These are phyloP conservation scores for Gymnothorax reevesii DNA, from an alignment of 2,797 vertebrate genomes.

Conservation along the genomic window DNA sequence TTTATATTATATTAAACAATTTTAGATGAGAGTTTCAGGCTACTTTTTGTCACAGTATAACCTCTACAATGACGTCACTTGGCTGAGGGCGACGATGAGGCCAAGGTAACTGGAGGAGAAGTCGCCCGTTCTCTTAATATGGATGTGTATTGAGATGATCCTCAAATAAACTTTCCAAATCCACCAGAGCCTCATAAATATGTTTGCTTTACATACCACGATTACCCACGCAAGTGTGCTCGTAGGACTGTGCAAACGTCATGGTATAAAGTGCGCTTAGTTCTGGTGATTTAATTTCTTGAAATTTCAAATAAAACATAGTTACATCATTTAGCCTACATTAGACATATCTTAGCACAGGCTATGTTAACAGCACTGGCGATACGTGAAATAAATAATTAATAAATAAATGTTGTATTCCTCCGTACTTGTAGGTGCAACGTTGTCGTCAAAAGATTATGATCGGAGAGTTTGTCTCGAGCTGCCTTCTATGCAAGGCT, in stretches of 20 bases:
- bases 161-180: neutral
- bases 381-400: too few relatives aligned
- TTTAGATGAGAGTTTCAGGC: neutral
- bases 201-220: neutral
- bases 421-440: neutral
- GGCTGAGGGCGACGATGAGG: neutral
- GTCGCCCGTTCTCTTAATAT: neutral
- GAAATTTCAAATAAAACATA: neutral
- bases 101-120: neutral
- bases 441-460: slow-evolving; percentile 7
- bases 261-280: neutral
- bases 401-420: neutral
- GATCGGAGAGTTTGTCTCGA: neutral
- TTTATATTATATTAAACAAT: neutral
- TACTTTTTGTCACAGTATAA: neutral
- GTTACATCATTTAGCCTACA: neutral
- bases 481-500: neutral
- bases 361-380: neutral
- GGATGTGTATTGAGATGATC: neutral
- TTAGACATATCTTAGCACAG: neutral
- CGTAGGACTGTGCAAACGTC: neutral
- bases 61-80: slow-evolving; percentile 3
- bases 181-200: neutral
- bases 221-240: neutral
- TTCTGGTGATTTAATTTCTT: neutral